phyloP scores from a whole-genome alignment of 2,113 vertebrate species.

The Dolichallabes microphthalmus region DNA sequence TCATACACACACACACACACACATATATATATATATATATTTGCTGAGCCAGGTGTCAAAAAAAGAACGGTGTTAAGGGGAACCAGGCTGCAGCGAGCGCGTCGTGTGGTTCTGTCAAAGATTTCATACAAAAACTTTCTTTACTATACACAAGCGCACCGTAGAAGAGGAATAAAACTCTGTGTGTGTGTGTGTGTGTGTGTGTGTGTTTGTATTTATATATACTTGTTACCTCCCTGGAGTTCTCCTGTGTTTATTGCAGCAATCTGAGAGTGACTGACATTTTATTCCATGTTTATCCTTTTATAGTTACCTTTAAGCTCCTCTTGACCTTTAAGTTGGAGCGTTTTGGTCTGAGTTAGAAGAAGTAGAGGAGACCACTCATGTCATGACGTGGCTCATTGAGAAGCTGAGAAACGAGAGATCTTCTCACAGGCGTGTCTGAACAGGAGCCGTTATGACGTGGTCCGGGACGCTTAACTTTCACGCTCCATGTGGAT shows the following conservation, averaged over 20 bases:
- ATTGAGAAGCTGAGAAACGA: no score
- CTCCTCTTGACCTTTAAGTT: neutral
- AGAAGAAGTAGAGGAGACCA: no score
- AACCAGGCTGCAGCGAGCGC: neutral
- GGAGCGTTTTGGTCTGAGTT: no score
- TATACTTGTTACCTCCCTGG: neutral
- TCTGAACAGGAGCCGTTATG: no score
- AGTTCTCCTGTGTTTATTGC: neutral
- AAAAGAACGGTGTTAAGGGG: neutral
- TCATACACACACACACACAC: slow-evolving; percentile 8
- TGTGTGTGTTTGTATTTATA: neutral
- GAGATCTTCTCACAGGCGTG: no score
- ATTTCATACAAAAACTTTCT: neutral
- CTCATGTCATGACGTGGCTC: no score
- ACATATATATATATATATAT: slow-evolving; percentile 1
- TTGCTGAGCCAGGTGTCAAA: neutral
- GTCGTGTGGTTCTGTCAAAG: neutral
- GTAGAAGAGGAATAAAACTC: neutral
- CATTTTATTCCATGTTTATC: neutral
- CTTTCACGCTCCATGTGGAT: no score
- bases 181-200: neutral
- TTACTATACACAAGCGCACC: neutral
- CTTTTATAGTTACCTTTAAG: neutral
- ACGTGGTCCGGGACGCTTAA: no score
- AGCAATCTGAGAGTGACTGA: neutral